A percentile compares a stretch with the other conserved stretches of the same genome.
phyloP scores from a whole-genome alignment of 2,797 vertebrate species.

The Zenarchopterus dispar region DNA sequence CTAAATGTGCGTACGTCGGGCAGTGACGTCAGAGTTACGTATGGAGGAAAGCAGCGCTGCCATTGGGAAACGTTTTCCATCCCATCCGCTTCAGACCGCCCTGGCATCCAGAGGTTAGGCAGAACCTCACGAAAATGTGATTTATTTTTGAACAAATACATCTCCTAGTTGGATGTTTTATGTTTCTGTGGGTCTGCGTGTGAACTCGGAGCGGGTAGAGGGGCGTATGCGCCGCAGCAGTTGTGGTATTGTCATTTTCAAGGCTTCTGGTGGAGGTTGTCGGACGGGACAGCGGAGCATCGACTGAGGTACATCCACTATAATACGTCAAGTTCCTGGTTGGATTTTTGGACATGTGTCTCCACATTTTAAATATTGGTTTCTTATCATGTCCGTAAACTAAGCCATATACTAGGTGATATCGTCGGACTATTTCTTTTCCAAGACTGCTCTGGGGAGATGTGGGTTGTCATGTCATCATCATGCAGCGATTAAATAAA shows the following conservation, averaged over 20 bases:
- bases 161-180: neutral
- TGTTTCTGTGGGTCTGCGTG: neutral
- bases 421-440: too few relatives aligned
- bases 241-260: neutral
- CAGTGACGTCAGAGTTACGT: constrained; percentile 73
- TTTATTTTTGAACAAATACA: neutral
- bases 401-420: too few relatives aligned
- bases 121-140: constrained; percentile 54
- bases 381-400: too few relatives aligned
- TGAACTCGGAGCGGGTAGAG: neutral
- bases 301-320: constrained; percentile 67
- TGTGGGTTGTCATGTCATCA: too few relatives aligned
- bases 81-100: constrained; percentile 56
- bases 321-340: constrained; percentile 52
- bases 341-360: neutral
- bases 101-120: constrained; percentile 58
- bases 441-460: too few relatives aligned
- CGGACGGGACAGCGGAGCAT: constrained; percentile 75
- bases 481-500: neutral
- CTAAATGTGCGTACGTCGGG: constrained; percentile 17
- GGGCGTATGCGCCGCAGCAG: constrained; percentile 24
- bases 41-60: constrained; percentile 45
- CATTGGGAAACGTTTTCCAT: constrained; percentile 61
- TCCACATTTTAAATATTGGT: neutral
- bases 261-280: constrained; percentile 46